Percentiles rank a stretch among this genome's conserved stretches.
Evolutionary conservation across 2,888 invertebrate genomes (phyloP).

Genomic region (Dryococelus australis): DNA sequence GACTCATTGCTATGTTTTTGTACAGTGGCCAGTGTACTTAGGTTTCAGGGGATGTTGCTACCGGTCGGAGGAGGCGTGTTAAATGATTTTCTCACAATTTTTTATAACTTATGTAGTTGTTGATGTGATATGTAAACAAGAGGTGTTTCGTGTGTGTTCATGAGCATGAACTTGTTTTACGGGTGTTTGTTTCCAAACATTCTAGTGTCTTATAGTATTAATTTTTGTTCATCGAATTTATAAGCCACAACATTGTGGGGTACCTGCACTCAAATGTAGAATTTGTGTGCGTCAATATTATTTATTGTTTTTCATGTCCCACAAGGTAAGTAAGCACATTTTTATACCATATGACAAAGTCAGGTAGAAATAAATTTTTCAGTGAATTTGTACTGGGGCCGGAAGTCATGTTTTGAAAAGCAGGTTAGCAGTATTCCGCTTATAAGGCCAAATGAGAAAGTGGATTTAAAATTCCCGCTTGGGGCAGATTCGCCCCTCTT

Average conservation of each 20-base stretch:
- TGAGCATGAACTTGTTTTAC: constrained; percentile 3
- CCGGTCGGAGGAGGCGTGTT: not conserved
- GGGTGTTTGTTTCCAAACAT: not conserved
- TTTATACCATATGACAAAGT: not conserved
- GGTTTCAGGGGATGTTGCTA: not conserved
- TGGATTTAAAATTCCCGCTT: not conserved
- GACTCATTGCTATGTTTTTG: too few relatives aligned
- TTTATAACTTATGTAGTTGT: not conserved
- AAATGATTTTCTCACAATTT: not conserved
- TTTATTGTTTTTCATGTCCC: constrained; percentile 16
- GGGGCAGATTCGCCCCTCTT: not conserved
- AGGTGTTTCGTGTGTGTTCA: not conserved
- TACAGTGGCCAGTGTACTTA: too few relatives aligned
- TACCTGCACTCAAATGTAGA: constrained; percentile 7
- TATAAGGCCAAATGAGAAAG: not conserved
- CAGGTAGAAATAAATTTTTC: not conserved
- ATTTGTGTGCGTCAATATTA: not conserved
- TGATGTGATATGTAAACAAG: not conserved
- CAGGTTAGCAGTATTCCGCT: constrained; percentile 7
- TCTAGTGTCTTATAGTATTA: not conserved
- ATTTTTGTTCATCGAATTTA: not conserved
- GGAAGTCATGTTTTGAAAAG: not conserved
- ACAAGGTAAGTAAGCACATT: not conserved
- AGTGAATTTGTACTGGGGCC: not conserved
- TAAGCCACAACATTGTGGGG: not conserved